phyloP scores from a whole-genome alignment of 2,888 invertebrate genomes.

The Agrotis clavis region DNA sequence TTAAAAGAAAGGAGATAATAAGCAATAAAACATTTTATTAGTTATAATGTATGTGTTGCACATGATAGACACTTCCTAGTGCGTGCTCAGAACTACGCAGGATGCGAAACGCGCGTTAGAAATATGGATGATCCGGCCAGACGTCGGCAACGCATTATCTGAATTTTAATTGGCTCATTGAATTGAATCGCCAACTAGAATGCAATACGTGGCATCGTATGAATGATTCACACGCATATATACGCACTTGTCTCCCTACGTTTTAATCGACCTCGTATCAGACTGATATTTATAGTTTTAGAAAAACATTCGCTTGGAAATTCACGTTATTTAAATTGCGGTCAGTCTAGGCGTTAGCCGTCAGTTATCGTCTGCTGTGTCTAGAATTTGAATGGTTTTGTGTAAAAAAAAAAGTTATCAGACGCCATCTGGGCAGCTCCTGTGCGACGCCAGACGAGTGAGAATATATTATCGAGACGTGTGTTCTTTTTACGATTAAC shows the following conservation, averaged over 20 bases:
- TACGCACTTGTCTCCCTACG: constrained; percentile 64
- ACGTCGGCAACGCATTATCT: constrained; percentile 80
- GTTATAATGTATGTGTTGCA: constrained; percentile 52
- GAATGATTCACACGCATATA: constrained; percentile 81
- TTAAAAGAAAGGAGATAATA: constrained; percentile 14
- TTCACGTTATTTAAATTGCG: constrained; percentile 40
- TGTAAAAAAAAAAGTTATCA: constrained; percentile 6
- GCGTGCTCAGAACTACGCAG: constrained; percentile 78
- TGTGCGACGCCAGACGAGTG: constrained; percentile 1
- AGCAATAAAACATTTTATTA: constrained; percentile 15
- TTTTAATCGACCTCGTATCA: constrained; percentile 53
- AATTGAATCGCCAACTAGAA: constrained; percentile 85
- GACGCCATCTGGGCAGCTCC: constrained; percentile 27
- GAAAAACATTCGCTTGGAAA: constrained; percentile 29
- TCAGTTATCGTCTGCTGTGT: constrained; percentile 29
- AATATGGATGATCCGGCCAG: constrained; percentile 87
- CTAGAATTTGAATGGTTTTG: constrained; percentile 45
- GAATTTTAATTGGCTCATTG: constrained; percentile 88
- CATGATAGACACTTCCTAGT: constrained; percentile 82
- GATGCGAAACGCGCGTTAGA: constrained; percentile 83
- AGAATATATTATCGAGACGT: constrained; percentile 11
- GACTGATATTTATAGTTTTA: constrained; percentile 49
- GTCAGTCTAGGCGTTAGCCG: constrained; percentile 21
- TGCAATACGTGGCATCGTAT: constrained; percentile 78
- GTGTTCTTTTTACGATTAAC: constrained; percentile 10